Percentiles rank a stretch among this genome's conserved stretches.
These are phyloP conservation scores for Tiphia femorata DNA, from an alignment of 2,888 invertebrate species.

Conservation along the genomic window DNA sequence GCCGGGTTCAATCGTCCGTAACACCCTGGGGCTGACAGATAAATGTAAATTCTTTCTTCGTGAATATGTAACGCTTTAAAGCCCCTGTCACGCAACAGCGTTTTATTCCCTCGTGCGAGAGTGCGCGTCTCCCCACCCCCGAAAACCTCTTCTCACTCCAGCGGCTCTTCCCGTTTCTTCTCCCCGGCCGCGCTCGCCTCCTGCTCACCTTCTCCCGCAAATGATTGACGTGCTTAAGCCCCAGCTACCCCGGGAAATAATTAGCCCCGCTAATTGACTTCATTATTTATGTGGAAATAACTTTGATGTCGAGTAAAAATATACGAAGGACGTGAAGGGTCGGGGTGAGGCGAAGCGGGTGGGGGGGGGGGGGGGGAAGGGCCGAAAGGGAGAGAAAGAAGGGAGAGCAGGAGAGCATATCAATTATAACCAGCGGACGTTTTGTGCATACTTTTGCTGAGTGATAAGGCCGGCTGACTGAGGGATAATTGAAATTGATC, in stretches of 20 bases:
- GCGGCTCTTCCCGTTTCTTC: neutral
- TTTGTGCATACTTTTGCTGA: slow-evolving; percentile 10
- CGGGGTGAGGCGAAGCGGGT: neutral
- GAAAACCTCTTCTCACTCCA: neutral
- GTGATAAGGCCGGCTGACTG: slow-evolving; percentile 15
- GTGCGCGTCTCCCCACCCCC: neutral
- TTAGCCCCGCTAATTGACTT: slow-evolving; percentile 36
- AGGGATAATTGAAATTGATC: slow-evolving; percentile 45
- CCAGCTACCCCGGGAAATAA: slow-evolving; percentile 28
- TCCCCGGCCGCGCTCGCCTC: neutral
- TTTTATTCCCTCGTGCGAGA: neutral
- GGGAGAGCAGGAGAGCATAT: slow-evolving; percentile 15
- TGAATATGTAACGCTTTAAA: slow-evolving; percentile 39
- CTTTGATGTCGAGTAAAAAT: slow-evolving; percentile 8
- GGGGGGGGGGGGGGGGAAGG: neutral
- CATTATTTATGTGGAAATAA: slow-evolving; percentile 34
- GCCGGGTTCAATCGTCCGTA: slow-evolving; percentile 31
- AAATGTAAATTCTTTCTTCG: slow-evolving; percentile 39
- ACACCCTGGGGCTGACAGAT: slow-evolving; percentile 30
- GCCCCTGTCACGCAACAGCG: slow-evolving; percentile 22
- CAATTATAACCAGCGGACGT: slow-evolving; percentile 17
- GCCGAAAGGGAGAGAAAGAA: neutral
- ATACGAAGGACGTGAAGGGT: slow-evolving; percentile 13
- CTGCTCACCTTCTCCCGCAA: slow-evolving; percentile 6
- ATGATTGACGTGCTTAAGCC: slow-evolving; percentile 30